phyloP scores from a whole-genome alignment of 2,888 invertebrate species.

The Melitaea athalia region DNA sequence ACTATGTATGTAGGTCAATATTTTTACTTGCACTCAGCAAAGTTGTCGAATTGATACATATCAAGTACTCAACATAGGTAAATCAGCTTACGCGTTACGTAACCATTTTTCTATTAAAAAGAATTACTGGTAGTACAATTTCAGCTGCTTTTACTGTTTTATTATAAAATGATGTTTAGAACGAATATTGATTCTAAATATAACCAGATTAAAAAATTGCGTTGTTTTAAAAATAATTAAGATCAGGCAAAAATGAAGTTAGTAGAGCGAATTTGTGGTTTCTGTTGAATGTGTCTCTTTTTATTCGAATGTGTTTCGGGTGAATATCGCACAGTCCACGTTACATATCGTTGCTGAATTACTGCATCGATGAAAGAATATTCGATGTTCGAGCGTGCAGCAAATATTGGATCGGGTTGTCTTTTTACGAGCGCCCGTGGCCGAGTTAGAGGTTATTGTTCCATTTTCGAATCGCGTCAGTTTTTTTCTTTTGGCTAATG shows the following conservation, averaged over 20 bases:
- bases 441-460: conserved; percentile 79
- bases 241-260: neutral
- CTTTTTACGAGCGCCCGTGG: conserved; percentile 76
- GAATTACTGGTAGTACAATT: neutral
- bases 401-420: conserved; percentile 58
- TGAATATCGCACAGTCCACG: conserved; percentile 8
- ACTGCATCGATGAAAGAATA: conserved; percentile 56
- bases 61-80: conserved; percentile 50
- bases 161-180: neutral
- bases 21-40: conserved; percentile 42
- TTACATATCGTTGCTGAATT: conserved; percentile 29
- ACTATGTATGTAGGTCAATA: conserved; percentile 27
- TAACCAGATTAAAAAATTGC: neutral
- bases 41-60: conserved; percentile 49
- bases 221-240: no score
- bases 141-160: neutral
- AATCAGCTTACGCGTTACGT: conserved; percentile 13
- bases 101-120: neutral
- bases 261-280: neutral
- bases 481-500: conserved; percentile 54
- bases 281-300: neutral
- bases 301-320: neutral
- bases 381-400: conserved; percentile 50
- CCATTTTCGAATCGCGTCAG: conserved; percentile 71
- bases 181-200: neutral